A percentile compares a stretch with the other conserved stretches of the same genome.
phyloP scores from a whole-genome alignment of 2,797 vertebrate genomes.

The Loris lydekkerianus region DNA sequence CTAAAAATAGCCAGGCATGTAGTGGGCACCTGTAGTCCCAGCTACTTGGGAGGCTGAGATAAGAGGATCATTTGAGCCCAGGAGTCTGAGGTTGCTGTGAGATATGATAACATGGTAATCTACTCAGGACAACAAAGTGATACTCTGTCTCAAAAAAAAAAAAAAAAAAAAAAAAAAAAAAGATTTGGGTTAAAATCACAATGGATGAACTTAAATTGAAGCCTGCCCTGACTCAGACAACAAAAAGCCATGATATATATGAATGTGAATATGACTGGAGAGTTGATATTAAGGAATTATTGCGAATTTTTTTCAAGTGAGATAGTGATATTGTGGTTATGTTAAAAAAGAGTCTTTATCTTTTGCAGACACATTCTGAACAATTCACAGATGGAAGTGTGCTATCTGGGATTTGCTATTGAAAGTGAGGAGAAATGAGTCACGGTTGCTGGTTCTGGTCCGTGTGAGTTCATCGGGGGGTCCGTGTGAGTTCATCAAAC shows the following conservation, averaged over 20 bases:
- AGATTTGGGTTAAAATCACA: neutral
- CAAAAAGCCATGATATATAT: too few relatives aligned
- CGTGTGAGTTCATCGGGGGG: rapidly evolving
- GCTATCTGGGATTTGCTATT: too few relatives aligned
- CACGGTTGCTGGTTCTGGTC: rapidly evolving
- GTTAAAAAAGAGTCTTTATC: neutral
- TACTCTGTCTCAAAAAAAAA: neutral
- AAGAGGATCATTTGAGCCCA: too few relatives aligned
- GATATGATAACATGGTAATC: too few relatives aligned
- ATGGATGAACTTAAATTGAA: neutral
- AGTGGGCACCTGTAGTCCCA: too few relatives aligned
- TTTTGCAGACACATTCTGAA: neutral
- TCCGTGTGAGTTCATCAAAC: neutral
- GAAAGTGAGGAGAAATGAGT: neutral
- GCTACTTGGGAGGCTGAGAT: too few relatives aligned
- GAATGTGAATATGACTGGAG: rapidly evolving
- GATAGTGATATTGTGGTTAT: neutral
- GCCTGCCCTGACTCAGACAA: neutral
- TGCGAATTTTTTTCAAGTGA: neutral
- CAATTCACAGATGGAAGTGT: too few relatives aligned
- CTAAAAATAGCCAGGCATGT: too few relatives aligned
- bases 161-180: neutral
- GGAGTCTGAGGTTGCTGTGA: too few relatives aligned
- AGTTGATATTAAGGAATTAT: neutral
- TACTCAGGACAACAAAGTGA: too few relatives aligned